Evolutionary conservation across 2,113 vertebrate species (phyloP).

Genomic region (Lonchura striata): DNA sequence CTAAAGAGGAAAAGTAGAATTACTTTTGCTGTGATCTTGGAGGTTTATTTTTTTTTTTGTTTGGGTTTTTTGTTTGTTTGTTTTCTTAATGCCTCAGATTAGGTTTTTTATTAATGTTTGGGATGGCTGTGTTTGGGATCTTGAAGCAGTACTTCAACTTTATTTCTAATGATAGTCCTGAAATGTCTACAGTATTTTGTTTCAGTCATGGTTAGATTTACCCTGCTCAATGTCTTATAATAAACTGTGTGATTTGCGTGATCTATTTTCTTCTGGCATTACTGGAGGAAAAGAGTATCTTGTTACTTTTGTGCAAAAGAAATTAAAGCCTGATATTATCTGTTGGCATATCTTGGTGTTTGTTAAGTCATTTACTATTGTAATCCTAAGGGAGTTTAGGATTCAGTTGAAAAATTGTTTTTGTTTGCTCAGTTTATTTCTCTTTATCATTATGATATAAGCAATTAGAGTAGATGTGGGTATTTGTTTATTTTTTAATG

Average conservation of each 20-base stretch:
- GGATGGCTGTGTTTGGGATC: not conserved
- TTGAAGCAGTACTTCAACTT: not conserved
- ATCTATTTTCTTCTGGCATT: not conserved
- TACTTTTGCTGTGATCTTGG: not conserved
- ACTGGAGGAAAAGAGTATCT: not conserved
- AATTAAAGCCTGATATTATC: not conserved
- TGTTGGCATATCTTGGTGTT: not conserved
- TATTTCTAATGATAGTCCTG: not conserved
- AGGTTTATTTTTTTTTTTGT: too few relatives aligned
- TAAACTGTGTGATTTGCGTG: not conserved
- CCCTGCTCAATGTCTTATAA: not conserved
- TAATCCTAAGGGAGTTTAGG: not conserved
- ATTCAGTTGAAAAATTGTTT: not conserved
- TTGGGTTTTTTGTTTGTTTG: not conserved
- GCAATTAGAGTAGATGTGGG: not conserved
- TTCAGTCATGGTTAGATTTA: not conserved
- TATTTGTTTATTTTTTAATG: not conserved
- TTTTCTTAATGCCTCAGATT: not conserved
- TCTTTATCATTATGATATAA: accelerated
- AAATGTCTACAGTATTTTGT: not conserved
- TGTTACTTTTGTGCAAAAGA: not conserved
- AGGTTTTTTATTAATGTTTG: not conserved
- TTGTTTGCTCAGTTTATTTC: not conserved
- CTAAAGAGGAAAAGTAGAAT: not conserved
- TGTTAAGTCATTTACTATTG: not conserved